Conservation (phyloP, 2,888 invertebrate genomes). For the Mechanitis messenoides region DNA sequence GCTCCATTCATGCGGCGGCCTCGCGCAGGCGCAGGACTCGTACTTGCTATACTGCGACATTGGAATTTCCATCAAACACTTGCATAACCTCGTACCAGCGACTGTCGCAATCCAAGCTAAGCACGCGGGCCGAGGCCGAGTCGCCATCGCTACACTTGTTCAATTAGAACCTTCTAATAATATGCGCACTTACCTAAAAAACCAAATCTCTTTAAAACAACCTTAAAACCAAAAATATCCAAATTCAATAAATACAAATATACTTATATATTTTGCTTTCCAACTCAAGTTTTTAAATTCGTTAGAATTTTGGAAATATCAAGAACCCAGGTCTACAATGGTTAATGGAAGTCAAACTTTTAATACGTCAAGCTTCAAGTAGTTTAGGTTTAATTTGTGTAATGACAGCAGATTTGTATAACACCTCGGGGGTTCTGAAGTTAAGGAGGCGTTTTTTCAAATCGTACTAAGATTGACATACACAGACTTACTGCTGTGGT, state of each 20-base stretch:
- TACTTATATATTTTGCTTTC: neutral
- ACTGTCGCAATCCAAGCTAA: slow-evolving; percentile 63
- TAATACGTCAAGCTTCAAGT: too few relatives aligned
- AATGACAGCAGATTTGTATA: too few relatives aligned
- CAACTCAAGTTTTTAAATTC: too few relatives aligned
- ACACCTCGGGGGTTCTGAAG: too few relatives aligned
- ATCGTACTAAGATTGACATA: too few relatives aligned
- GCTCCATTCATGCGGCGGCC: slow-evolving; percentile 73
- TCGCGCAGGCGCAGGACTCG: slow-evolving; percentile 60
- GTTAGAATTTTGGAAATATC: too few relatives aligned
- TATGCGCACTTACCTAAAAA: slow-evolving; percentile 50
- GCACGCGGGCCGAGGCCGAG: slow-evolving; percentile 56
- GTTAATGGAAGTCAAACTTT: too few relatives aligned
- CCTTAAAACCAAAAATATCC: neutral
- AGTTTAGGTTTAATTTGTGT: too few relatives aligned
- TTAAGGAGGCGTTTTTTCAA: too few relatives aligned
- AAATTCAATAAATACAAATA: neutral
- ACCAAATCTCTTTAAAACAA: slow-evolving; percentile 21
- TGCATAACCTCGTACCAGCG: slow-evolving; percentile 57
- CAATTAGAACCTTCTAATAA: slow-evolving; percentile 62
- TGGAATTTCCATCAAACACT: slow-evolving; percentile 66
- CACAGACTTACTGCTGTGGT: too few relatives aligned
- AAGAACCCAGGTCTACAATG: too few relatives aligned
- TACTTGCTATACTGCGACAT: slow-evolving; percentile 51
- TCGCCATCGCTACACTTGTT: slow-evolving; percentile 66